Conservation (phyloP, 2,113 vertebrate species). For the Calonectris borealis region DNA sequence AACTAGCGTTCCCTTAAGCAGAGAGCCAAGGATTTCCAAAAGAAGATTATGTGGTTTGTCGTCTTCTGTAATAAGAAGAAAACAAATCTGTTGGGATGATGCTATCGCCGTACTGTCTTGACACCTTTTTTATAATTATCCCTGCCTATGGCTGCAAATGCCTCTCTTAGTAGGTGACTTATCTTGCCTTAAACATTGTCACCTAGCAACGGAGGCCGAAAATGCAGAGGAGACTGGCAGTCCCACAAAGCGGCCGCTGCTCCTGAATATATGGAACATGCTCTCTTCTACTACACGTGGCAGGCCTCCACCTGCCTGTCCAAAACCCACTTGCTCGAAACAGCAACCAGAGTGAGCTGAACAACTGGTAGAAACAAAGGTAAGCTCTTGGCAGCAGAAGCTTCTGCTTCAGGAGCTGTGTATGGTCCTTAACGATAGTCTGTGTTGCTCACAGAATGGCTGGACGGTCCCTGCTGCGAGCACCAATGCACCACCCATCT, state of each 20-base stretch:
- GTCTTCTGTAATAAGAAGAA: constrained; percentile 46
- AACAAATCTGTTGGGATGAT: background rate
- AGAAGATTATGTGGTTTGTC: constrained; percentile 45
- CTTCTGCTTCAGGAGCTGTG: background rate
- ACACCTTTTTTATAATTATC: background rate
- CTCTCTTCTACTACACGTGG: background rate
- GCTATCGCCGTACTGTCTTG: background rate
- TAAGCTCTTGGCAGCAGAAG: background rate
- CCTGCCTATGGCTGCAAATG: background rate
- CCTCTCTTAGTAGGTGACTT: background rate
- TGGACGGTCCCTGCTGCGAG: background rate
- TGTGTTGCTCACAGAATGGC: background rate
- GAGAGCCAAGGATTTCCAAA: constrained; percentile 64
- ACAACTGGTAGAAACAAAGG: background rate
- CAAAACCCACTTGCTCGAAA: background rate
- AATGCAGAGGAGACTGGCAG: background rate
- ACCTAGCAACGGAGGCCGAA: background rate
- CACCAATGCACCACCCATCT: background rate
- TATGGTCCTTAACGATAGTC: background rate
- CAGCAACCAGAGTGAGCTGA: background rate
- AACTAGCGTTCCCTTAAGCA: constrained; percentile 69
- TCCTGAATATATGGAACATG: background rate
- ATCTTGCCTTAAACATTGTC: background rate
- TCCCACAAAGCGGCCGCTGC: background rate
- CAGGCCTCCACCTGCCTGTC: background rate